Base-by-base conservation (phyloP, 2,113 vertebrate genomes). In the Prochilodus magdalenae region DNA sequence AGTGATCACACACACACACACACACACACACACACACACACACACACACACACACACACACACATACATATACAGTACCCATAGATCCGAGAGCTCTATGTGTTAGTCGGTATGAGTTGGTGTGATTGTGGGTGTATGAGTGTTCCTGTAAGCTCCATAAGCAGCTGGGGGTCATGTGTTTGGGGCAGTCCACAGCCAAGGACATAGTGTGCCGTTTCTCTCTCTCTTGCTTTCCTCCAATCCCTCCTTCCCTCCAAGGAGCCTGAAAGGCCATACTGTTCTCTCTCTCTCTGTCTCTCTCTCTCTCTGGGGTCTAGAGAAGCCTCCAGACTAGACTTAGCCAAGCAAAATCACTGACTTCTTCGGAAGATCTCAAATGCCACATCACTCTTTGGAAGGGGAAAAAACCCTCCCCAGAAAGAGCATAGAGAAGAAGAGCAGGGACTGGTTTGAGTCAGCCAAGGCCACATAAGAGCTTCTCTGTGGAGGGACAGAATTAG, bases 231-330 rank as follows among this genome's bases (percentile, higher is more conserved):
- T 85, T 79, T 65, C 70, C 18, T 66, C 8, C 47, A 66, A 16
- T 74, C 71, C 67, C 30, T 65, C 81, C 77, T 83, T 84, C 74
- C 85, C 86, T 89, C 87, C 87, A 88, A 87, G 24, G 40, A 81
- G 51, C 62, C 85, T 90, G 86, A 93, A 93, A 93, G 91, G 84
- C 89, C 76, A 70, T 88, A 92, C 85, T 92, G 90, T 92, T 91
- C 40, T 75, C 75, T 20, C 63, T 63, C 60, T 36, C 30, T 26
- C 24, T 33, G 24, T 13, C 65, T 4, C 55, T 62, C 24, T 20
- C 55, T 62, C 62, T 60, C 29, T 36, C 44, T 71, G 27, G 75
- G 47, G 75, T n/a, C 16, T 62, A 63, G n/a, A 51, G 60, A 44
- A 69, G 63, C 26, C 18, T 49, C 60, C 83, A 83, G 67, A 85